A percentile compares a stretch with the other conserved stretches of the same genome.
Conservation (phyloP, 2,113 vertebrate genomes). For the Xyrauchen texanus region DNA sequence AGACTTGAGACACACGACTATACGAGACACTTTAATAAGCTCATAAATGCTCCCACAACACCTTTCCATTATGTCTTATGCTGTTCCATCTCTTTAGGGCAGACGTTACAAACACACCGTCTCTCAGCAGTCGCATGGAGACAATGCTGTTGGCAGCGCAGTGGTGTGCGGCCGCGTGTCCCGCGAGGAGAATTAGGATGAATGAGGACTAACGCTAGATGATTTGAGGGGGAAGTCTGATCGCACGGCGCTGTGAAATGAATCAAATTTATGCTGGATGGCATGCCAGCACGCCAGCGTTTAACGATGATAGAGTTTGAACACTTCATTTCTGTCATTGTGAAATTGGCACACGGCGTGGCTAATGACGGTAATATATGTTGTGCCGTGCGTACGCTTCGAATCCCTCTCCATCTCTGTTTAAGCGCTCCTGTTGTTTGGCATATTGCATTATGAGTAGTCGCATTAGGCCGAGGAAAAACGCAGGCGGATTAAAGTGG, state of each 20-base stretch:
- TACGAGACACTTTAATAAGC: too few relatives aligned
- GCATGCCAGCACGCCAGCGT: slow-evolving; percentile 66
- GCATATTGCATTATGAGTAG: slow-evolving; percentile 71
- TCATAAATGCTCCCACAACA: too few relatives aligned
- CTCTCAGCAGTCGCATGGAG: neutral
- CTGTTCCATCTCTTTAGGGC: too few relatives aligned
- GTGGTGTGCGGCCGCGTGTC: neutral
- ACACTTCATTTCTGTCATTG: slow-evolving; percentile 76
- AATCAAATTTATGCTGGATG: slow-evolving; percentile 71
- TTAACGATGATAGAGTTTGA: slow-evolving; percentile 76
- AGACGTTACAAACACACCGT: too few relatives aligned
- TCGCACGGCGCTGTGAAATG: slow-evolving; percentile 61
- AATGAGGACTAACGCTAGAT: slow-evolving; percentile 49
- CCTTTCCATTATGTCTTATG: too few relatives aligned
- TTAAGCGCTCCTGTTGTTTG: slow-evolving; percentile 73
- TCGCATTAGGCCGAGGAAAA: neutral
- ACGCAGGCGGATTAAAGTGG: neutral
- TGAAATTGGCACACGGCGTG: slow-evolving; percentile 70
- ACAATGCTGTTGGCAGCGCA: neutral
- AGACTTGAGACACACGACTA: too few relatives aligned
- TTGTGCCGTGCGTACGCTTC: slow-evolving; percentile 61
- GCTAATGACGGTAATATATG: slow-evolving; percentile 76
- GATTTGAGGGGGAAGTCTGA: slow-evolving; percentile 68
- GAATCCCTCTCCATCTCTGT: slow-evolving; percentile 74
- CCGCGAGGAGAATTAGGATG: slow-evolving; percentile 43